phyloP scores from a whole-genome alignment of 2,113 vertebrate species.

The Galeopterus variegatus region DNA sequence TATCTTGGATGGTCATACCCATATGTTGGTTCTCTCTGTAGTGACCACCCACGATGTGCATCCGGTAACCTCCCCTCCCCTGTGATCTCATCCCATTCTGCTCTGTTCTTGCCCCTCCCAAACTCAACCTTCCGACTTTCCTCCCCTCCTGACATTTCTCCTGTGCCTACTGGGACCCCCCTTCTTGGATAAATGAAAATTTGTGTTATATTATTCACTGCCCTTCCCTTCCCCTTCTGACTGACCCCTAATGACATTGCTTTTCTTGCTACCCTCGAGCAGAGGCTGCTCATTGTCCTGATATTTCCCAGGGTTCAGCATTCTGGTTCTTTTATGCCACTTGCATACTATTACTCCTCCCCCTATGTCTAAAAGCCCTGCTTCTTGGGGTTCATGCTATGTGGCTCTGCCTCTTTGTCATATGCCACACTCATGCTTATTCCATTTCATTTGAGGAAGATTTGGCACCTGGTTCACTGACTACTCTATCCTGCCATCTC shows the following conservation, averaged over 20 bases:
- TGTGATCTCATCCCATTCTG: too few relatives aligned
- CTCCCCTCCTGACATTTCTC: background rate
- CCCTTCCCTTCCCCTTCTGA: background rate
- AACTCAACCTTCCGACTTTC: background rate
- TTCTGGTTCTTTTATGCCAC: background rate
- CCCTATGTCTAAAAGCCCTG: background rate
- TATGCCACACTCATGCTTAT: background rate
- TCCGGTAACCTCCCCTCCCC: too few relatives aligned
- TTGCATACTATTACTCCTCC: background rate
- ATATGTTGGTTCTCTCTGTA: background rate
- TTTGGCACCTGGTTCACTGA: background rate
- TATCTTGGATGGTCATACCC: background rate
- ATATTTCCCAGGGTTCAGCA: background rate
- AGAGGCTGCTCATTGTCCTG: background rate
- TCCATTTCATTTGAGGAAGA: background rate
- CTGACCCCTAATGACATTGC: background rate
- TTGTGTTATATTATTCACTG: accelerated
- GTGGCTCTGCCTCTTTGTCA: background rate
- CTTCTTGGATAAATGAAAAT: background rate
- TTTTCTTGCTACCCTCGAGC: background rate
- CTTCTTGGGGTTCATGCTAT: background rate
- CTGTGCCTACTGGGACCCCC: background rate
- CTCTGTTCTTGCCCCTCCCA: background rate
- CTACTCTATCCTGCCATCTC: too few relatives aligned
- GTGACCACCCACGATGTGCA: background rate